Base-by-base conservation (phyloP, 2,888 invertebrate genomes). In the Adelphocoris suturalis region DNA sequence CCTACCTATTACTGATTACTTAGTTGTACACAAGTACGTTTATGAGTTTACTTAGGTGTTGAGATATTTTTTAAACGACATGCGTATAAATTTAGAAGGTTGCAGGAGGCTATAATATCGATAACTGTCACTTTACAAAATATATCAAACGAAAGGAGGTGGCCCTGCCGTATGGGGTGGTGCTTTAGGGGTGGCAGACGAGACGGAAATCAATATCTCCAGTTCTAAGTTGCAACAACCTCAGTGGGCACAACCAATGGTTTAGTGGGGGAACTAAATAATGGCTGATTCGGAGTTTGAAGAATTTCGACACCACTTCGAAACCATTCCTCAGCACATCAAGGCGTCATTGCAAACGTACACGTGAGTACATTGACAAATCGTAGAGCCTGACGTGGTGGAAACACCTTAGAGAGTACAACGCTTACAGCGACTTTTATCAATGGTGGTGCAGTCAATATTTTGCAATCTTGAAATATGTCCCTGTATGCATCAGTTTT, bases 271-370 rank as follows among this genome's bases (percentile, higher is more conserved):
- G 78, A 37, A 37, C 16, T 46, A 37, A 28, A 16, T 47, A 55
- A 78, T 98, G 98, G 98, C 97, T 93, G 98, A 98, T 95, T 96
- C 96, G 94, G 98, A 98, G 94, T 98, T 97, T 94, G 98, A 98
- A 94, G 97, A 98, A 95, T 97, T 98, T 94, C 96, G 96, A 93
- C 96, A 96, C 93, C 96, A 96, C 93, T 97, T 97, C 94, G 97
- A 97, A 93, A 95, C 96, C 94, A 94, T 97, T 93, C 96, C 97
- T 90, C 96, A 96, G 93, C 96, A 96, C 93, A 95, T 96, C 92
- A 96, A 96, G 93, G 96, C 96, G 86, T 96, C 97, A 89, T 95
- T 97, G 92, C 96, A 97, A 90, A 97, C 97, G 94, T 98, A 98
- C 94, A 97, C 97, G 98, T 98, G 95, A 97, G 97, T 96, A 55